Base-by-base conservation (phyloP, 2,797 vertebrate genomes). In the Pseudotriccus pelzelni region DNA sequence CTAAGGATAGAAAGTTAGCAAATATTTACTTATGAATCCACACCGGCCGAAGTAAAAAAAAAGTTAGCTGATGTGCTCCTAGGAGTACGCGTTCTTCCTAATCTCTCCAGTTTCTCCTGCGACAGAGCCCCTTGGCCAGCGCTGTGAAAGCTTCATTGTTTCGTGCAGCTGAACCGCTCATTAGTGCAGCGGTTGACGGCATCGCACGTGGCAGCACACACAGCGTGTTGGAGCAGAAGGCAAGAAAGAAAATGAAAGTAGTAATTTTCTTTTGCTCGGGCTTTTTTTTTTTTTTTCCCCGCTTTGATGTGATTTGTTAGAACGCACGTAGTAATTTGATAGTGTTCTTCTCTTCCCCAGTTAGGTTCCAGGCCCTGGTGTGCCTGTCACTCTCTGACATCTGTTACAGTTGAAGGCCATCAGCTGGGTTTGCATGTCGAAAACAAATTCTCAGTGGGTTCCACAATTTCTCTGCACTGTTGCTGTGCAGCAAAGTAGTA, bases 371-470 rank as follows among this genome's bases (percentile, higher is more conserved):
- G 76, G 84, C 86, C 76, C 81, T 46, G 18, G 93, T 72, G 84
- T 74, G 77, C 79, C 94, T 88, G 95, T 93, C 93, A 39, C 66
- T 94, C 80, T 58, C 69, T 69, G 89, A 82, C 92, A 94, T 94
- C 77, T 85, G 88, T 77, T 90, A 28, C 24, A 59, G 55, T 70
- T 60, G 92, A 96, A 63, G 87, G 77, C 90, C 91, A 70, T 96
- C 94, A 89, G 60, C 80, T 62, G 73, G 58, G 49, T 94, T 96
- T 95, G 90, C 77, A 46, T 22, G 62, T 67, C 0, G 2, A 91
- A 94, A 96, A 81, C 62, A 92, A 94, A 96, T 78, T 78, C 94
- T 91, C 92, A 13, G 91, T 56, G 87, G 80, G 86, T 69, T 89
- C 79, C 41, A 52, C 39, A 69, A 70, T 80, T 85, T 96, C 87